Base-by-base conservation (phyloP, 2,797 vertebrate species). In the Chelonia mydas region DNA sequence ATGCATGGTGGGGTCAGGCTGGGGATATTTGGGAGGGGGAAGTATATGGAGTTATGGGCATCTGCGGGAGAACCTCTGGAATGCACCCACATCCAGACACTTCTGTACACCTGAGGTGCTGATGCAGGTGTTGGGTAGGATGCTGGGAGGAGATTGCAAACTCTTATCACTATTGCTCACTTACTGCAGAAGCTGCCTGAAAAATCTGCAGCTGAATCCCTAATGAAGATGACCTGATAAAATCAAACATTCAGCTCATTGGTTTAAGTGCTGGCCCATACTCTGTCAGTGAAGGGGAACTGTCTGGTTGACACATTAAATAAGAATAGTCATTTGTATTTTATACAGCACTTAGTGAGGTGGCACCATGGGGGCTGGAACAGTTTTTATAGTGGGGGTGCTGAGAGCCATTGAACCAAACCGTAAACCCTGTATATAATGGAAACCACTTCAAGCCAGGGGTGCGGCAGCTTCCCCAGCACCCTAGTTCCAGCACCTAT, bases 211-310 rank as follows among this genome's bases (percentile, higher is more conserved):
- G 5, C 37, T 25, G 37, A 76, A 68, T 10, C 33, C 33, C 16
- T 37, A n/a, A 9, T 68, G 33, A 54, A 7, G 78, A 50, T 12
- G 37, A 1, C 65, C 25, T 88, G 37, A 12, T 83, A 27, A 81
- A 74, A 59, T 19, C 55, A 57, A 57, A 16, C 53, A 0, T 2
- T 79, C 68, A 47, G 33, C 27, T 76, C 31, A 0, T 12, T 61
- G 21, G 53, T n/a, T 2, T 27, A 37, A 50, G 6, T 0, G 5
- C 54, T 59, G 17, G 45, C 45, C 0, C 0, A 0, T 55, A 61
- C 21, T 49, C 2, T n/a, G 0, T 15, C 76, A 50, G 11, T 84
- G 53, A 78, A 51, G 68, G 61, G 45, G 11, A 37, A 50, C 55
- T 90, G 80, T 72, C 50, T 6, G 13, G 11, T 50, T 83, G 55